These are phyloP conservation scores for Drosophila prostipennis DNA, from an alignment of 2,888 invertebrate genomes.

Conservation along the genomic window DNA sequence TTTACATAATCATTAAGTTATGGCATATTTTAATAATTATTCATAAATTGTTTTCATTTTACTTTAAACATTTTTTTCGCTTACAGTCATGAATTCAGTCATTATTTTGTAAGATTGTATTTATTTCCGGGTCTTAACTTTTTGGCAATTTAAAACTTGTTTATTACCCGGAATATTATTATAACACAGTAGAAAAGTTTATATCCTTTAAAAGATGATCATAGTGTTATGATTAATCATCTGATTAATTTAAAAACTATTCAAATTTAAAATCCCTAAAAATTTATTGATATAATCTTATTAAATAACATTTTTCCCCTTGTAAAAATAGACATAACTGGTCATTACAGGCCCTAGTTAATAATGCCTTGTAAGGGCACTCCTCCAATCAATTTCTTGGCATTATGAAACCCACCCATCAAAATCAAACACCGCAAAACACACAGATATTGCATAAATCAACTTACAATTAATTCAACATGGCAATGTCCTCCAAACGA, in stretches of 20 bases:
- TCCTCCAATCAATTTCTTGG: constrained; percentile 12
- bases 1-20: background rate
- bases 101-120: background rate
- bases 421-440: constrained; percentile 1
- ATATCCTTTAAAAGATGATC: too few species aligned
- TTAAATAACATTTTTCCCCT: too few species aligned
- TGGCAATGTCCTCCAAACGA: constrained; percentile 52
- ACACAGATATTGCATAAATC: constrained; percentile 22
- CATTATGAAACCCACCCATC: constrained; percentile 4
- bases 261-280: too few species aligned
- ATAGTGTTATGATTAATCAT: too few species aligned
- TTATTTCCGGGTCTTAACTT: background rate
- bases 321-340: background rate
- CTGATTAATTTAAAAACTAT: too few species aligned
- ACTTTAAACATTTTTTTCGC: background rate
- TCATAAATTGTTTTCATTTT: background rate
- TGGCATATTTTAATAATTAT: background rate
- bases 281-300: too few species aligned
- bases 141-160: background rate
- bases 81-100: background rate
- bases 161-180: background rate
- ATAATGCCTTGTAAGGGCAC: constrained; percentile 27
- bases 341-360: background rate
- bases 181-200: background rate
- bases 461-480: constrained; percentile 15